phyloP scores from a whole-genome alignment of 92 coral and sea anemone genomes.

The Epizoanthus ramosus region DNA sequence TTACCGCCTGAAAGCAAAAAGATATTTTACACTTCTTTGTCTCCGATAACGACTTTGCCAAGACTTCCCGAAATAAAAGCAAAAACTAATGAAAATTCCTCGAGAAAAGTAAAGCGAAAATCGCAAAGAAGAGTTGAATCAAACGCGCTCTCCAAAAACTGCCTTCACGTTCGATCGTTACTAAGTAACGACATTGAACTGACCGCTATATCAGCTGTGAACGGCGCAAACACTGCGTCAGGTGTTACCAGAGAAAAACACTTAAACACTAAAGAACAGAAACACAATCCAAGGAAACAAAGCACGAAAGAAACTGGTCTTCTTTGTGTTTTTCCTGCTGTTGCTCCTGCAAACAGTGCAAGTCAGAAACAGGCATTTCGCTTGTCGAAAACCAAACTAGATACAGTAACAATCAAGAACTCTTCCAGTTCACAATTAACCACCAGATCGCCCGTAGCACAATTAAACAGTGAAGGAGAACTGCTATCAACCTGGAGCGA shows the following conservation, averaged over 20 bases:
- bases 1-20: slow-evolving; percentile 81
- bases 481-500: background rate
- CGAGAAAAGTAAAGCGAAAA: slow-evolving; percentile 6
- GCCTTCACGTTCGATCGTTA: slow-evolving; percentile 25
- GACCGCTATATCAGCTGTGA: background rate
- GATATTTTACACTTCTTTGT: slow-evolving; percentile 77
- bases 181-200: slow-evolving; percentile 1
- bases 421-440: background rate
- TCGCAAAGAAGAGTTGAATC: slow-evolving; percentile 13
- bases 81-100: slow-evolving; percentile 1
- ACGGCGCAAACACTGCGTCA: background rate
- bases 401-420: background rate
- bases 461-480: background rate
- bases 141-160: background rate
- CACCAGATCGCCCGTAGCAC: background rate
- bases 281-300: background rate
- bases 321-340: background rate
- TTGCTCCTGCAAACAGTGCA: background rate
- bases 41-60: slow-evolving; percentile 66
- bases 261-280: background rate
- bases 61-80: slow-evolving; percentile 49
- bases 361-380: background rate
- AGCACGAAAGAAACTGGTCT: background rate
- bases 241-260: background rate
- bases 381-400: background rate